Evolutionary conservation across 2,888 invertebrate species (phyloP).

Genomic region (Drosophila seclusa): DNA sequence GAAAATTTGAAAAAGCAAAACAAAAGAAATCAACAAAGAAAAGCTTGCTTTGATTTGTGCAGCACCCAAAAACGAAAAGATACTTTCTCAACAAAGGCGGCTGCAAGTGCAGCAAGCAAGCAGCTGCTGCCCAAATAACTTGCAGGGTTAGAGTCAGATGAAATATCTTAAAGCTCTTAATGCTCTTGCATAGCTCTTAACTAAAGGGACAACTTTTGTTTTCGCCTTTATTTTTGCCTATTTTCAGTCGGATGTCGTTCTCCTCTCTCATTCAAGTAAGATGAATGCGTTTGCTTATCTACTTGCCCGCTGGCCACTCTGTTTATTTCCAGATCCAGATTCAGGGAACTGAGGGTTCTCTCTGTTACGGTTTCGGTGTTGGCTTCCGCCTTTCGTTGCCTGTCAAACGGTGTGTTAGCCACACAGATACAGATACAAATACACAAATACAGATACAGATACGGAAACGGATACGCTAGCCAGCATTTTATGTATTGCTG

Average conservation of each 20-base stretch:
- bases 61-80: constrained; percentile 23
- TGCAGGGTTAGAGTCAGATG: constrained; percentile 23
- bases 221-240: constrained; percentile 46
- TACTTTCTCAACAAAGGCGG: constrained; percentile 32
- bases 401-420: constrained; percentile 71
- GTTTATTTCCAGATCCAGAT: constrained; percentile 39
- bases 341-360: background rate
- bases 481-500: constrained; percentile 31
- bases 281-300: constrained; percentile 81
- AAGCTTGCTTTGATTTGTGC: constrained; percentile 62
- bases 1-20: constrained; percentile 26
- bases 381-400: constrained; percentile 54
- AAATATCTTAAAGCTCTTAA: constrained; percentile 56
- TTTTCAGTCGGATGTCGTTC: constrained; percentile 3
- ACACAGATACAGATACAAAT: constrained; percentile 19
- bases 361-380: constrained; percentile 37
- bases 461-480: constrained; percentile 45
- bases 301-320: constrained; percentile 64
- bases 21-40: constrained; percentile 39
- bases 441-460: constrained; percentile 28
- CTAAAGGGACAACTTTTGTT: constrained; percentile 50
- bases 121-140: constrained; percentile 41
- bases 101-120: constrained; percentile 44
- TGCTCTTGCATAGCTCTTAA: constrained; percentile 32
- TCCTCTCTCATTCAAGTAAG: constrained; percentile 54